Percentiles rank a stretch among this genome's conserved stretches.
Evolutionary conservation across 2,113 vertebrate species (phyloP).

Genomic region (Aptenodytes patagonicus): DNA sequence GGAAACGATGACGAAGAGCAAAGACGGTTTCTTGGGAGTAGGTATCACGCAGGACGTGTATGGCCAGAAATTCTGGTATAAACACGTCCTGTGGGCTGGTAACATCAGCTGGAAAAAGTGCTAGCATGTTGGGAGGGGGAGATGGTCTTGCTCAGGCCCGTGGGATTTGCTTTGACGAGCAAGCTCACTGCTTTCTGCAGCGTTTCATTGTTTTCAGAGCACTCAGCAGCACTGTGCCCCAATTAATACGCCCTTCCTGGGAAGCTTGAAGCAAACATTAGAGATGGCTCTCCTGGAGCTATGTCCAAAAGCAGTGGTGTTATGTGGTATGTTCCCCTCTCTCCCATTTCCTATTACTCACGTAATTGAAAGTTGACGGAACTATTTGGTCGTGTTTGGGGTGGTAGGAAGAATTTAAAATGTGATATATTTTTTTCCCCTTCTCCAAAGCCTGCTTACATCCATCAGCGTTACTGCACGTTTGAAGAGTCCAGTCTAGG

Average conservation of each 20-base stretch:
- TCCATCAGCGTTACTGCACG: neutral
- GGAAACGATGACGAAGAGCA: constrained; percentile 98
- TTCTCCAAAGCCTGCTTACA: neutral
- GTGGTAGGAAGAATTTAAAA: neutral
- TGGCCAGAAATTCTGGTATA: neutral
- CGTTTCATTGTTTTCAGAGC: neutral
- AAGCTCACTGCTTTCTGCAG: neutral
- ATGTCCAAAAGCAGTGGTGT: neutral
- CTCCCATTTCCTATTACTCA: neutral
- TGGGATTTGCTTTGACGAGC: neutral
- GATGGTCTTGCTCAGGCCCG: accelerated
- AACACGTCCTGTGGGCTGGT: neutral
- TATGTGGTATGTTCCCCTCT: accelerated
- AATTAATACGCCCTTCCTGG: neutral
- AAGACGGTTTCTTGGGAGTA: constrained; percentile 94
- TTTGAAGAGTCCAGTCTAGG: neutral
- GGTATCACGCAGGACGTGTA: neutral
- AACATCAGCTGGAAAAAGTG: accelerated
- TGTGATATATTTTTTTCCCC: accelerated
- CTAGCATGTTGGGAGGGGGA: accelerated
- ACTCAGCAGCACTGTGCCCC: neutral
- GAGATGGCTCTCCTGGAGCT: neutral
- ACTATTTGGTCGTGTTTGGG: neutral
- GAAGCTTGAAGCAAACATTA: neutral
- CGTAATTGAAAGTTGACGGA: neutral